Evolutionary conservation across 1,140 invertebrate genomes (phyloP), one percentile per base, ranked within the genome.

Genomic region (Ctenoplectra terminalis): DNA sequence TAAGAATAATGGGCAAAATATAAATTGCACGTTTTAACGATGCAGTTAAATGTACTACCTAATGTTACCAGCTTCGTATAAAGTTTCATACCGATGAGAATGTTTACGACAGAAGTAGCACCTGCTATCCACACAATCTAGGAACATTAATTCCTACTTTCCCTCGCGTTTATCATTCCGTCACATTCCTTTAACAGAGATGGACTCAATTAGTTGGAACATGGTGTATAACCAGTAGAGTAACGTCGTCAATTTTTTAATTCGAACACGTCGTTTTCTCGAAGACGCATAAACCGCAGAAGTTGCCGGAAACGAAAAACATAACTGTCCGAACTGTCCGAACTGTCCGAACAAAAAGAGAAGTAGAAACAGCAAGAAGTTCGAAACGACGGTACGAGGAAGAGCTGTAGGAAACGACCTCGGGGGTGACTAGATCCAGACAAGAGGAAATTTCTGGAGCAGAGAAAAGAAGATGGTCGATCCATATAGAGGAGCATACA

Each of bases 381-480:
- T 69, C 5, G 56, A 72, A 61, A 67, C 1, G 43, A 71, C 20
- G 20, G 63, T 60, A 60, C 37, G 52, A 70, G 64, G 46, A 46
- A 50, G 74, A 29, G 64, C 73, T 81, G 79, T 74, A 77, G 72
- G 69, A 64, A 85, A 86, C 83, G 85, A 86, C 70, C 79, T 52
- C 80, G 83, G 8, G 52, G 48, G 46, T 64, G 61, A 66, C 66
- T 71, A 46, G 64, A 63, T 63, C 48, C 56, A 77, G 72, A 43
- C 69, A 56, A 63, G 29, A 26, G 50, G 58, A 86, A 82, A 78
- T 86, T 86, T 86, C 43, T 66, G 54, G 66, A 8, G 34, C 48
- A 26, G 58, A 50, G 74, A 82, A 72, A 86, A 86, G 80, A 86
- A 82, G 70, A 86, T 82, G 85, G 84, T 86, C 84, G 85, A 74